These are phyloP conservation scores for Cliona cf. orientalis DNA, from an alignment of 37 sponge, comb jelly and placozoan species.

Conservation along the genomic window DNA sequence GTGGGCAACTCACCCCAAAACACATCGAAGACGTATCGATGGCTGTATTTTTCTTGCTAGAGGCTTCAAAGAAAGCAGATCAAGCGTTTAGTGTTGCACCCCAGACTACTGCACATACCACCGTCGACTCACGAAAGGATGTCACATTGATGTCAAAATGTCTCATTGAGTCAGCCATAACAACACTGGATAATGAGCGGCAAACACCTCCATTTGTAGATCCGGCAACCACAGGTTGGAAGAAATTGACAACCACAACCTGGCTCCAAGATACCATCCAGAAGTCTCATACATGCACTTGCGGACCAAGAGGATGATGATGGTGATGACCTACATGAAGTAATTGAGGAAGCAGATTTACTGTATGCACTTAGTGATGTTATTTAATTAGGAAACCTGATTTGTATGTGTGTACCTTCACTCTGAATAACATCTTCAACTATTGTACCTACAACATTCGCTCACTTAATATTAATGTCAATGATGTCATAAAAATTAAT, in stretches of 20 bases:
- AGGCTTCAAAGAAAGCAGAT: slow-evolving; percentile 29
- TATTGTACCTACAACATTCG: no score
- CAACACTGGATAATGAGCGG: not conserved
- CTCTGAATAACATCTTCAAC: no score
- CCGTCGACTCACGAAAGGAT: not conserved
- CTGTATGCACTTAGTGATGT: slow-evolving; percentile 34
- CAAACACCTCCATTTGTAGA: slow-evolving; percentile 7
- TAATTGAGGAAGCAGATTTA: not conserved
- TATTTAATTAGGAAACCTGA: not conserved
- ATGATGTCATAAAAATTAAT: not conserved
- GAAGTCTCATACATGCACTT: not conserved
- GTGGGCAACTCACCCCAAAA: slow-evolving; percentile 4
- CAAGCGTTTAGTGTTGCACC: not conserved
- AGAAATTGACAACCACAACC: slow-evolving; percentile 7
- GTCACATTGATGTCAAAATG: not conserved
- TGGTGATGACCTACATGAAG: not conserved
- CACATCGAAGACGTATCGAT: slow-evolving; percentile 36
- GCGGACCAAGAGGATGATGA: not conserved
- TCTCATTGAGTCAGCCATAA: not conserved
- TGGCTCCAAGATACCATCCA: slow-evolving; percentile 16
- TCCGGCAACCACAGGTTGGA: slow-evolving; percentile 2
- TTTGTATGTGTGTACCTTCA: not conserved
- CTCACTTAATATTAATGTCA: no score
- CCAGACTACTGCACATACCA: slow-evolving; percentile 11
- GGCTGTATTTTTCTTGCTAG: slow-evolving; percentile 18